A percentile compares a stretch with the other conserved stretches of the same genome.
Conservation (phyloP, 2,113 vertebrate genomes). For the Brienomyrus longianalis region DNA sequence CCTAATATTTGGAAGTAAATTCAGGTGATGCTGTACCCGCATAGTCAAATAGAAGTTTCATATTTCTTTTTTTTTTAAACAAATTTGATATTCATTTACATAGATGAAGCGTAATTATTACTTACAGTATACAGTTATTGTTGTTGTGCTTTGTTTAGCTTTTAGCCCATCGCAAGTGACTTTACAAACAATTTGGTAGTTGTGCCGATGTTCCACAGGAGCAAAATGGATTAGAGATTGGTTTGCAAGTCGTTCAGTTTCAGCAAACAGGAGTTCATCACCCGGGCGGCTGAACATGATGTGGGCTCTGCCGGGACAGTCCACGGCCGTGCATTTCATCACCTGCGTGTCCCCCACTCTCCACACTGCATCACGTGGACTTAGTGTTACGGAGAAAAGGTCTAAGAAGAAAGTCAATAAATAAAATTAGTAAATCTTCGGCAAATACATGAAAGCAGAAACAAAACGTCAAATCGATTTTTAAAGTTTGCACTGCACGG, state of each 20-base stretch:
- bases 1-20: not conserved
- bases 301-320: slow-evolving; percentile 27
- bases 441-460: not conserved
- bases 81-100: not conserved
- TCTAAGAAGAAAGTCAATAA: slow-evolving; percentile 2
- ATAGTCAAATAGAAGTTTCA: not conserved
- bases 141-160: not conserved
- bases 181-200: slow-evolving; percentile 40
- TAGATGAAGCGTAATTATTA: slow-evolving; percentile 9
- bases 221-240: slow-evolving; percentile 40
- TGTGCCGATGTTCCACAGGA: slow-evolving; percentile 37
- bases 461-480: not conserved
- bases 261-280: slow-evolving; percentile 43
- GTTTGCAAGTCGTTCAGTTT: accelerated
- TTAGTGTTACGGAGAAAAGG: not conserved
- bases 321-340: slow-evolving; percentile 37
- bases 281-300: slow-evolving; percentile 37
- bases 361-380: slow-evolving; percentile 38
- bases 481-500: not conserved
- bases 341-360: slow-evolving; percentile 36
- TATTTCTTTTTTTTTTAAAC: not conserved
- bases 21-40: not conserved
- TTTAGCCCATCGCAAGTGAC: slow-evolving; percentile 32
- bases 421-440: not conserved
- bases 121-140: slow-evolving; percentile 54